These are phyloP conservation scores for Torymus aiolomorphi DNA, from an alignment of 2,888 invertebrate species.

Conservation along the genomic window DNA sequence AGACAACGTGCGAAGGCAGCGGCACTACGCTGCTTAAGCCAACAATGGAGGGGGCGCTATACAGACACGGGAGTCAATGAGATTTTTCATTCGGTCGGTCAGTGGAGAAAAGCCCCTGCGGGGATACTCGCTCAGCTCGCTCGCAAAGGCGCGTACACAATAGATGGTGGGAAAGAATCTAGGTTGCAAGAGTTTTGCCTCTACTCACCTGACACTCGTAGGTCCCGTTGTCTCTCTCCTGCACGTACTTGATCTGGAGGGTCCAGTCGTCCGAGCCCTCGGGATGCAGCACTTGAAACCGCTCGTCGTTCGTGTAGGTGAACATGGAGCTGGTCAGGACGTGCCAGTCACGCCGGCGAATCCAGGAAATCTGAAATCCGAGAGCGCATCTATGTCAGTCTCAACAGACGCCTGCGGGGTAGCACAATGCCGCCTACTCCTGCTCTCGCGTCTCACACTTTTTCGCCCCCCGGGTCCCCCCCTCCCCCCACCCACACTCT, in stretches of 20 bases:
- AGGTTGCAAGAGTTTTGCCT: too few species aligned
- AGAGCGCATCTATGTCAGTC: slow-evolving; percentile 30
- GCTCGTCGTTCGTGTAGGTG: slow-evolving; percentile 93
- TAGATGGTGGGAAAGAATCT: neutral
- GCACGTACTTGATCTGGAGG: slow-evolving; percentile 94
- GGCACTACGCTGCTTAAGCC: too few species aligned
- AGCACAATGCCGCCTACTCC: too few species aligned
- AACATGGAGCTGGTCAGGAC: slow-evolving; percentile 93
- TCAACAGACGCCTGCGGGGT: too few species aligned
- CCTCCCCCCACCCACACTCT: neutral
- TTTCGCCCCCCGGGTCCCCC: neutral
- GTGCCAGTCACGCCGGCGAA: slow-evolving; percentile 94
- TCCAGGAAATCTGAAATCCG: slow-evolving; percentile 89
- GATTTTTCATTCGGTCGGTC: too few species aligned
- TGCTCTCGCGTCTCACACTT: neutral
- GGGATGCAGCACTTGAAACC: slow-evolving; percentile 86
- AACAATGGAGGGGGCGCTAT: too few species aligned
- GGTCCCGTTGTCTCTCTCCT: slow-evolving; percentile 93
- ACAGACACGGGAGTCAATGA: too few species aligned
- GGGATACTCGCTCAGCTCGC: too few species aligned
- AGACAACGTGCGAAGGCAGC: too few species aligned
- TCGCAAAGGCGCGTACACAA: neutral
- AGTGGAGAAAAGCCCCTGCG: too few species aligned
- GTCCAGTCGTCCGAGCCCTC: slow-evolving; percentile 96
- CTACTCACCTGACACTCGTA: slow-evolving; percentile 92